phyloP scores from a whole-genome alignment of 2,113 vertebrate genomes.

The Rhinoderma darwinii region DNA sequence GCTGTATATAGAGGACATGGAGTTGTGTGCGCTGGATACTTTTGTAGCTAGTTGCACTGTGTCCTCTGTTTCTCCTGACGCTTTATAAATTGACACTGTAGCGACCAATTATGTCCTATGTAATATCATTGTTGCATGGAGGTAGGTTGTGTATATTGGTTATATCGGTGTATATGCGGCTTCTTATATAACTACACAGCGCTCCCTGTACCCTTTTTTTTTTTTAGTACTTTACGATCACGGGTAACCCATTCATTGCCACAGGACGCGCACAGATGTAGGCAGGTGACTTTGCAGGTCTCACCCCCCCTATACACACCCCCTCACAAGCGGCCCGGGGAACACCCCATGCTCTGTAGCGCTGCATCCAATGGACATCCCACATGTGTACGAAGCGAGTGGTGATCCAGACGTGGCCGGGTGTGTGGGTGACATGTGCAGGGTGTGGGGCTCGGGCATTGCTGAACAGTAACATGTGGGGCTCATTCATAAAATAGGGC shows the following conservation, averaged over 20 bases:
- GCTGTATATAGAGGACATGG: not conserved
- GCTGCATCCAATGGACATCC: conserved; percentile 2
- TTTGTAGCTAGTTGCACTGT: conserved; percentile 9
- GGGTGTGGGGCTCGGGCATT: not conserved
- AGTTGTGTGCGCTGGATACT: not conserved
- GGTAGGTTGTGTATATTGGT: not conserved
- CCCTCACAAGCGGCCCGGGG: not conserved
- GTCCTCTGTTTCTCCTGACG: not conserved
- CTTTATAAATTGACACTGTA: not conserved
- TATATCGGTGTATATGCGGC: not conserved
- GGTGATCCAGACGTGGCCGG: not conserved
- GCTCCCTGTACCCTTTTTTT: too few species aligned
- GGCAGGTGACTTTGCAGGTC: conserved; percentile 35
- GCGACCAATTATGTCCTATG: too few species aligned
- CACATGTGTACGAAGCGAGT: not conserved
- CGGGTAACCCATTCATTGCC: not conserved
- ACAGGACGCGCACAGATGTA: not conserved
- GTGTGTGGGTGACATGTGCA: not conserved
- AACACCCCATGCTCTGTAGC: not conserved
- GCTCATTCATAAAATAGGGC: conserved; percentile 53
- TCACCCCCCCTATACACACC: not conserved
- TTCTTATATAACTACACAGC: not conserved
- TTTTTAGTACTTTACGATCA: not conserved
- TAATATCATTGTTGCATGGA: too few species aligned
- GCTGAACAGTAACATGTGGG: conserved; percentile 4